Percentiles rank a stretch among this genome's conserved stretches.
These are phyloP conservation scores for Aspidoscelis tigris DNA, from an alignment of 2,113 vertebrate species.

Conservation along the genomic window DNA sequence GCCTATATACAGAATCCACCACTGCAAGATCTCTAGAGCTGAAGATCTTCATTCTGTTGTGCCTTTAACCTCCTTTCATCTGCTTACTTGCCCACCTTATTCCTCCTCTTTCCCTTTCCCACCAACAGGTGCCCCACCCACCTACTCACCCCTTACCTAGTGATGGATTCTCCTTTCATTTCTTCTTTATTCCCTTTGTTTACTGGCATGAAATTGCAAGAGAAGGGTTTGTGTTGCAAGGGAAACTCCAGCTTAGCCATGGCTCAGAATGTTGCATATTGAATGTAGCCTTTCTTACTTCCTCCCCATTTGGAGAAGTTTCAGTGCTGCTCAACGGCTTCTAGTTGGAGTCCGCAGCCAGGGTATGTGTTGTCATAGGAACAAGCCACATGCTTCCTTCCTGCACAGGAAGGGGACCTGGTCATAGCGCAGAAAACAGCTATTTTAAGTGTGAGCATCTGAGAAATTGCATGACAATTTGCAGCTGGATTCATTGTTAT, in stretches of 20 bases:
- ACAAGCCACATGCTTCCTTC: slow-evolving; percentile 37
- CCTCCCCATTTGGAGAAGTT: not conserved
- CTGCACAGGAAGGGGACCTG: slow-evolving; percentile 43
- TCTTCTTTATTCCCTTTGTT: not conserved
- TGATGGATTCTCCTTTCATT: not conserved
- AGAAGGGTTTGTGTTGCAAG: not conserved
- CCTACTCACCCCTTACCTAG: not conserved
- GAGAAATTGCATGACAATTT: not conserved
- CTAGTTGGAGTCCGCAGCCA: slow-evolving; percentile 1
- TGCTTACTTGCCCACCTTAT: not conserved
- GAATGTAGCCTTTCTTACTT: not conserved
- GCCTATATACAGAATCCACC: not conserved
- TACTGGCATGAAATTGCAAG: slow-evolving; percentile 2
- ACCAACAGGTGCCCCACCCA: not conserved
- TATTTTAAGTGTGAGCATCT: slow-evolving; percentile 26
- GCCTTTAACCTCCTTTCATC: not conserved
- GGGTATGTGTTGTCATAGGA: slow-evolving; percentile 46
- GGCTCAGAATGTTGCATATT: not conserved
- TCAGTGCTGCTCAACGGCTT: not conserved
- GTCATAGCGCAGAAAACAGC: not conserved
- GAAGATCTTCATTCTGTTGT: not conserved
- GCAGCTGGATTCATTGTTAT: slow-evolving; percentile 8
- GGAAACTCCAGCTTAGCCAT: fast-evolving
- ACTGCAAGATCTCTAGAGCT: not conserved
- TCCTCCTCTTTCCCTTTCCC: not conserved